Base-by-base conservation (phyloP, 2,888 invertebrate genomes). In the Drosophila austrosaltans region DNA sequence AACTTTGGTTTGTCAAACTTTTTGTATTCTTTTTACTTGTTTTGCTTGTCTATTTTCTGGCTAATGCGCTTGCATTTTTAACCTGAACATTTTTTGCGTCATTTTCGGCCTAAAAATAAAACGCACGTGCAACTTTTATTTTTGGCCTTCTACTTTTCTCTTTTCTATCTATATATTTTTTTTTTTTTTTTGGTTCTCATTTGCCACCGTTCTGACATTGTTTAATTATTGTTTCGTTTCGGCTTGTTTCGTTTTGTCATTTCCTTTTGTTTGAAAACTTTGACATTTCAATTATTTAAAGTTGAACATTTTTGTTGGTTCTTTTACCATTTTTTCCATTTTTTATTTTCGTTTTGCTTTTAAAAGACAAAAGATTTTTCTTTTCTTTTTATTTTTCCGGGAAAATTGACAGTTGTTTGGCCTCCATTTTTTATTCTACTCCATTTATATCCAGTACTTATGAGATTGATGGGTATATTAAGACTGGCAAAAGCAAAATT, bases 131-230 rank as follows among this genome's bases (percentile, higher is more conserved):
- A 25, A 10, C 22, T 48, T 8, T 48, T 22, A 63, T 63, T 72
- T 80, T 80, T 63, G 10, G 36, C 36, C 36, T 48, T 66, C 53
- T 57, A 60, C 61, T 66, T 53, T 44, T 12, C n/a, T 4, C 62
- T 69, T 61, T 77, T 32, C 16, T 16, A 16, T 16, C 16, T 16
- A 16, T 16, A 0, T 16, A 61, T 63, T 72, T 80, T 63, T 48
- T 64, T 54, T 57, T 40, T 10, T 40, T 25, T 63, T 67, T 60
- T 77, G 75, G 71, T 68, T 69, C 79, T 77, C 68, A 72, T 78
- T 71, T 48, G 22, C 40, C 62, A 36, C 53, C 42, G 40, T 48
- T 48, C 25, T 48, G 25, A 48, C 48, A 22, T 48, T 48, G 48
- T 48, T 48, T 48, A 48, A 48, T 69, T 39, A 10, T 7, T 65